Base-by-base conservation (phyloP, 1,140 invertebrate genomes). In the Zaprionus taronus region DNA sequence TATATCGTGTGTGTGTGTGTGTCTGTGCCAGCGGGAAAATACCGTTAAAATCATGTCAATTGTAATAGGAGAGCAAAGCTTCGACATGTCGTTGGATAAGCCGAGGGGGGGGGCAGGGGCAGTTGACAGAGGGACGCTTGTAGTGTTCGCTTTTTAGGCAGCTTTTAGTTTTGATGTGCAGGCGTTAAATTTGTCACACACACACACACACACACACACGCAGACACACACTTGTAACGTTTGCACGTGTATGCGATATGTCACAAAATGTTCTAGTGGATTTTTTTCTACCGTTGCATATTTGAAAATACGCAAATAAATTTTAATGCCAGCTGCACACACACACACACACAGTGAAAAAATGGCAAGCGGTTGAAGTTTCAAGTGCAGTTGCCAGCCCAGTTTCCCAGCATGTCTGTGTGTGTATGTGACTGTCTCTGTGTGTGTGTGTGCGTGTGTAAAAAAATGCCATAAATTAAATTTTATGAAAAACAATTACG, bases 401-500 rank as follows among this genome's bases (percentile, higher is more conserved):
- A 51, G 20, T 51, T 51, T 22, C 3, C 22, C 47, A 17, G 41
- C n/a, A 4, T 3, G 11, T 66, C 11, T 61, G 58, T 66, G 14
- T 61, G 58, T 66, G 56, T 53, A 2, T 12, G 76, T 41, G 62
- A 0, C 9, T 28, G 26, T 38, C 3, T 41, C 14, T 72, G 12
- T 60, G 49, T 68, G 41, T 55, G 53, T 66, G 56, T n/a, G n/a
- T 44, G 41, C 6, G 77, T 56, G 66, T 76, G 65, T 81, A 69
- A 68, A 89, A 85, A 89, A 90, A 90, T 89, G 81, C 81, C 85
- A 89, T 90, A 89, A 89, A 89, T 89, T 89, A 85, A 80, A 89
- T 89, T 90, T 90, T 85, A 89, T 89, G 87, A 89, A 89, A 89
- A 89, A 89, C 85, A 90, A 89, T 89, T 89, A 89, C 85, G 72